These are phyloP conservation scores for Ophioderma brevispina DNA, from an alignment of 35 echinoderm and acorn worm species.

Conservation along the genomic window DNA sequence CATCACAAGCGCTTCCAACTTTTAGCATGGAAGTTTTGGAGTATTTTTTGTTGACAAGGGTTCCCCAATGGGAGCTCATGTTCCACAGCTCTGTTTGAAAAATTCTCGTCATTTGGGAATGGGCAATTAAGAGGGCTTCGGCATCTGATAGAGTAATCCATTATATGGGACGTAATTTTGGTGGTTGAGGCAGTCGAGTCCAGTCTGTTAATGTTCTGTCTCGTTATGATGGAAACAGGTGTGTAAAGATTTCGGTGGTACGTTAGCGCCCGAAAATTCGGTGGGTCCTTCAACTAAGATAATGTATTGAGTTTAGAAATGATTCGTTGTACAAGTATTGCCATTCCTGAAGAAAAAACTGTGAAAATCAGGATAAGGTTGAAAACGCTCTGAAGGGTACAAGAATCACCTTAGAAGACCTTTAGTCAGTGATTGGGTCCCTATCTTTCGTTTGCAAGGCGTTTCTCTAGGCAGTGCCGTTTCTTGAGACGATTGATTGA, in stretches of 20 bases:
- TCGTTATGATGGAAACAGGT: too few species aligned
- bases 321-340: neutral
- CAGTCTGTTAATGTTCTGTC: too few species aligned
- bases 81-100: too few species aligned
- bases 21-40: too few species aligned
- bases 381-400: neutral
- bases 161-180: too few species aligned
- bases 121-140: too few species aligned
- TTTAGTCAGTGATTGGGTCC: slow-evolving; percentile 6
- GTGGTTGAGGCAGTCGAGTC: too few species aligned
- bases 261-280: neutral
- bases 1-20: too few species aligned
- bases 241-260: neutral
- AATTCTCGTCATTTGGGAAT: too few species aligned
- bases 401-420: neutral
- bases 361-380: neutral
- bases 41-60: too few species aligned
- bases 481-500: slow-evolving; percentile 27
- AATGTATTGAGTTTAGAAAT: neutral
- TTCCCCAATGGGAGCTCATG: too few species aligned
- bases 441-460: neutral
- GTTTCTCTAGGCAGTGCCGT: neutral
- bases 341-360: neutral
- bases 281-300: neutral
- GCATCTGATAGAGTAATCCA: too few species aligned